These are phyloP conservation scores for Musca domestica DNA, from an alignment of 1,140 invertebrate species.

Conservation along the genomic window DNA sequence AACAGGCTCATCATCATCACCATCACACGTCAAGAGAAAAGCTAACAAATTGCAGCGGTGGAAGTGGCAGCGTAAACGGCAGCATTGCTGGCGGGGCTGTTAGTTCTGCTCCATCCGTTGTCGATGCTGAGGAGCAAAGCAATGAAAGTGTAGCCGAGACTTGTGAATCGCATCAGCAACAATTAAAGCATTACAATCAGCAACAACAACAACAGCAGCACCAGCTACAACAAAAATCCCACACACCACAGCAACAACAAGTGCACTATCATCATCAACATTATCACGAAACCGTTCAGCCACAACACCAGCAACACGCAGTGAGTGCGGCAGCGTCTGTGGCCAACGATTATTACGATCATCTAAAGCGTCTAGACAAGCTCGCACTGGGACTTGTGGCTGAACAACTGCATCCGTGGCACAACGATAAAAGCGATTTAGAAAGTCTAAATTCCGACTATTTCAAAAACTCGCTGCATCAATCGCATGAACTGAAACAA, in stretches of 20 bases:
- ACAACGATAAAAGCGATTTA: constrained; percentile 59
- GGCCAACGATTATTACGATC: constrained; percentile 51
- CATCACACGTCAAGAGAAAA: constrained; percentile 24
- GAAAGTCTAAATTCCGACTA: constrained; percentile 67
- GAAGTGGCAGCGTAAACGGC: constrained; percentile 26
- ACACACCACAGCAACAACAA: constrained; percentile 4
- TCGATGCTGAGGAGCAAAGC: constrained; percentile 34
- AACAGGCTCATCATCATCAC: constrained; percentile 26
- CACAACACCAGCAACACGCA: background rate
- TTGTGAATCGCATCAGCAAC: constrained; percentile 47
- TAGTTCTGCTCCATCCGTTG: constrained; percentile 1
- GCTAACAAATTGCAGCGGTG: constrained; percentile 14
- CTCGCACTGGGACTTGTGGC: constrained; percentile 37
- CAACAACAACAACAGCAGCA: constrained; percentile 23
- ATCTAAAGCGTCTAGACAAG: constrained; percentile 52
- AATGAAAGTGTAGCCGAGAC: constrained; percentile 37
- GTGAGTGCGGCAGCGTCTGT: background rate
- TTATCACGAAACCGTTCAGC: constrained; percentile 5
- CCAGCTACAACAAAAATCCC: background rate
- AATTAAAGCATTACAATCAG: constrained; percentile 6
- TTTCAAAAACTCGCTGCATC: constrained; percentile 58
- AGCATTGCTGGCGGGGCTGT: constrained; percentile 1
- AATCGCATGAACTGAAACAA: constrained; percentile 37
- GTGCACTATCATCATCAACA: constrained; percentile 19
- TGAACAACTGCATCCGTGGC: constrained; percentile 51